A percentile compares a stretch with the other conserved stretches of the same genome.
Evolutionary conservation across 2,888 invertebrate species (phyloP).

Genomic region (Bedellia somnulentella): DNA sequence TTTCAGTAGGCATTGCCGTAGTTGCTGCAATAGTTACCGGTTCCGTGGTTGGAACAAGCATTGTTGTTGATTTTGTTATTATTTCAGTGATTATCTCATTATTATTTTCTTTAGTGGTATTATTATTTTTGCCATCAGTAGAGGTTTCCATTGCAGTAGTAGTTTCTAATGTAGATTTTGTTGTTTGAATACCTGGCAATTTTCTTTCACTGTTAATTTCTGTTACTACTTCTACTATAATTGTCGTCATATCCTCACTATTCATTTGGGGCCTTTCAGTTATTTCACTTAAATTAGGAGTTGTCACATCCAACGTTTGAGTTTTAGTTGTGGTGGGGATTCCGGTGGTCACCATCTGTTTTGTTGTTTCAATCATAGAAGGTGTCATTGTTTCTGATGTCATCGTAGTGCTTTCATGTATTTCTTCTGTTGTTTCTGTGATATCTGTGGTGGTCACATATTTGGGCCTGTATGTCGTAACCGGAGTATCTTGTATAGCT

Average conservation of each 20-base stretch:
- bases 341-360: too few species aligned
- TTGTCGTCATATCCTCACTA: conserved; percentile 23
- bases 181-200: conserved; percentile 16
- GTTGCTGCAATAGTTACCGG: conserved; percentile 7
- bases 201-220: conserved; percentile 34
- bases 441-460: conserved; percentile 25
- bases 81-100: conserved; percentile 34
- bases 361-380: conserved; percentile 10
- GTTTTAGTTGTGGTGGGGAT: too few species aligned
- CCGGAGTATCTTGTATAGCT: conserved; percentile 22
- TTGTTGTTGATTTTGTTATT: conserved; percentile 13
- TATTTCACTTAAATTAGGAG: too few species aligned
- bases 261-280: conserved; percentile 14
- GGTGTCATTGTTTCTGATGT: conserved; percentile 10
- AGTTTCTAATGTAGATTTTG: conserved; percentile 9
- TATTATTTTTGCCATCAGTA: conserved; percentile 10
- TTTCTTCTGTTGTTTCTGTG: conserved; percentile 27
- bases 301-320: too few species aligned
- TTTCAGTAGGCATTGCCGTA: conserved; percentile 7
- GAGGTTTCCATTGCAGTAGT: conserved; percentile 1
- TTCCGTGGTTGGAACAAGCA: background rate
- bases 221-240: conserved; percentile 25
- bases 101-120: conserved; percentile 31
- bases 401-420: conserved; percentile 25
- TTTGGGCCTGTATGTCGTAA: conserved; percentile 47